Base-by-base conservation (phyloP, 2,113 vertebrate genomes). In the Myotis brandtii region DNA sequence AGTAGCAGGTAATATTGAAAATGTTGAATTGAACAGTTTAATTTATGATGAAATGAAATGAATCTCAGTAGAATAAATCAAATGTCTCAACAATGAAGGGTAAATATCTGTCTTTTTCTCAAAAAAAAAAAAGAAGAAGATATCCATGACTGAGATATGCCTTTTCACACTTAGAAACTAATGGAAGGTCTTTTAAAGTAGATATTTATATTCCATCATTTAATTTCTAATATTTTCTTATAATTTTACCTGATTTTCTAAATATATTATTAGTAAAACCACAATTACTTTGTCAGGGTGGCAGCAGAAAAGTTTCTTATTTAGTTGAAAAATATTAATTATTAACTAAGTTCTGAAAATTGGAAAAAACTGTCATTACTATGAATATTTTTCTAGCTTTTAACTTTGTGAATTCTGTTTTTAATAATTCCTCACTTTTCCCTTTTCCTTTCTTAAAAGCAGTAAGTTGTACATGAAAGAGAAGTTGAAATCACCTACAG, bases 21-120 rank as follows among this genome's bases (percentile, higher is more conserved):
- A 97, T 97, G 93, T 97, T 98, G 97, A 98, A 95, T 97, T 98
- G 96, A 98, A 94, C 25, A 96, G 72, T 97, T 72, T 98, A 98
- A 98, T 98, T 98, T 98, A 97, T 16, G 81, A 96, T 96, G 84
- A 98, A 98, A 98, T 98, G 48, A 98, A 98, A 97, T 98, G 64
- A 98, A 98, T 98, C 96, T 98, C 88, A 25, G 90, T 93, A 96
- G 96, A 98, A 98, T 98, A 97, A 98, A 98, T 98, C 93, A 98
- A 98, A 97, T 96, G 64, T 97, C 94, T 98, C 98, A 98, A 91
- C 94, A 92, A 82, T 98, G 95, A 98, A 98, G 97, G 76, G 25
- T 98, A 98, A 97, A 98, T 97, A 97, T 95, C 70, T 97, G 98
- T 97, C n/a, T 87, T 98, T 98, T 96, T 95, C 88, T 98, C 75